Conservation (phyloP, 2,888 invertebrate species). For the Cheilosia pagana region DNA sequence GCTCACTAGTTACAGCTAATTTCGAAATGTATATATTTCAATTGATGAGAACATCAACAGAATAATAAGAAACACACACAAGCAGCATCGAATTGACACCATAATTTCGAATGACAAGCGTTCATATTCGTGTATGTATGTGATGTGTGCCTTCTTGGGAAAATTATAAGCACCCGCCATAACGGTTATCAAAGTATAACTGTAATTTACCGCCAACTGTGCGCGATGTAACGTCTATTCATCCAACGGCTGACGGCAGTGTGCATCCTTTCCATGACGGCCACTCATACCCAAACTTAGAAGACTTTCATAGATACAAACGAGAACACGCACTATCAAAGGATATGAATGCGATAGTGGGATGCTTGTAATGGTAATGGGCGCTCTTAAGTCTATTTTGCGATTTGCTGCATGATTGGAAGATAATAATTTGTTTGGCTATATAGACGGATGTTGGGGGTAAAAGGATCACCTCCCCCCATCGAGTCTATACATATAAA, state of each 20-base stretch:
- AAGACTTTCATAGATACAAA: background rate
- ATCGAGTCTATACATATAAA: slow-evolving; percentile 40
- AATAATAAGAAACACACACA: slow-evolving; percentile 12
- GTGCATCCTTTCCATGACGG: slow-evolving; percentile 23
- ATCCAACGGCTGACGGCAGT: slow-evolving; percentile 6
- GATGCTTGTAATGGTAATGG: slow-evolving; percentile 28
- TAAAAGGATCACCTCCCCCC: background rate
- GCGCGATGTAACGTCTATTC: slow-evolving; percentile 60
- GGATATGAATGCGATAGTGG: slow-evolving; percentile 27
- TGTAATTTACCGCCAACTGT: slow-evolving; percentile 73
- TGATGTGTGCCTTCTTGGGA: slow-evolving; percentile 15
- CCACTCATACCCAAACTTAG: slow-evolving; percentile 17
- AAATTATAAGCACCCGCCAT: slow-evolving; percentile 51
- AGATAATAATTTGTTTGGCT: slow-evolving; percentile 50
- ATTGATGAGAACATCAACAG: slow-evolving; percentile 43
- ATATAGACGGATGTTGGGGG: slow-evolving; percentile 15
- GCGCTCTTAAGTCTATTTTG: slow-evolving; percentile 56
- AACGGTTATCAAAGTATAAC: slow-evolving; percentile 58
- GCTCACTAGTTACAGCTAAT: slow-evolving; percentile 22
- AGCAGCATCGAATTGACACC: slow-evolving; percentile 29
- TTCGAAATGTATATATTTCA: slow-evolving; percentile 19
- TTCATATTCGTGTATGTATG: background rate
- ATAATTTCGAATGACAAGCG: slow-evolving; percentile 46
- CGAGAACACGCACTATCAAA: slow-evolving; percentile 23
- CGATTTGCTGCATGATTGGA: slow-evolving; percentile 65